Conservation (phyloP, 2,113 vertebrate species). For the Manacus vitellinus region DNA sequence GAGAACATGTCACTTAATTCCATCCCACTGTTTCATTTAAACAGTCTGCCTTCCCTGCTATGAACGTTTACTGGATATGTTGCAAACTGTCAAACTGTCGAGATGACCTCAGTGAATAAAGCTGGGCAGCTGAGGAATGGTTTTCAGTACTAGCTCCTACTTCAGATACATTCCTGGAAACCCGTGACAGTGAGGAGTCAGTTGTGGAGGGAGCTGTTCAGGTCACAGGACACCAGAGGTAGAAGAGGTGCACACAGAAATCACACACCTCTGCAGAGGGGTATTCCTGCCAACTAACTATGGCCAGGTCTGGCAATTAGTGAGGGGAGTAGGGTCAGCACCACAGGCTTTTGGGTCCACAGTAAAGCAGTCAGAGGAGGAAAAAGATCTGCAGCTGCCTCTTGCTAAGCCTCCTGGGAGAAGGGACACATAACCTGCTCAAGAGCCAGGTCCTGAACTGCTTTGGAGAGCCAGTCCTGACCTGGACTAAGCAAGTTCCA, state of each 20-base stretch:
- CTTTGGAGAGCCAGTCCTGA: neutral
- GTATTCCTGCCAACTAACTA: neutral
- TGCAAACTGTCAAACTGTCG: neutral
- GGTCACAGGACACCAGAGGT: neutral
- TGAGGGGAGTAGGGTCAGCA: neutral
- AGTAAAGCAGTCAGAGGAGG: neutral
- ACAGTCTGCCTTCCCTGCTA: neutral
- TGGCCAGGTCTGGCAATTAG: neutral
- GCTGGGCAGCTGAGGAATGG: neutral
- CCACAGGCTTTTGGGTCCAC: neutral
- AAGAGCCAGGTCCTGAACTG: neutral
- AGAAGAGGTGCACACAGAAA: neutral
- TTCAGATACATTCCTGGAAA: neutral
- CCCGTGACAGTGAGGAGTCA: neutral
- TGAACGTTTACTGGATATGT: accelerated
- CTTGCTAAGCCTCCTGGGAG: neutral
- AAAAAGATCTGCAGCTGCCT: neutral
- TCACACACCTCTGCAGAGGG: neutral
- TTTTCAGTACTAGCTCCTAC: neutral
- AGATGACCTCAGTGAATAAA: neutral
- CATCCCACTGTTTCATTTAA: neutral
- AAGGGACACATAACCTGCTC: neutral
- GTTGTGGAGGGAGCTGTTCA: neutral
- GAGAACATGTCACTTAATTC: neutral
- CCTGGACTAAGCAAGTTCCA: neutral